Conservation (phyloP, 2,888 invertebrate species). For the Epinotia bilunana region DNA sequence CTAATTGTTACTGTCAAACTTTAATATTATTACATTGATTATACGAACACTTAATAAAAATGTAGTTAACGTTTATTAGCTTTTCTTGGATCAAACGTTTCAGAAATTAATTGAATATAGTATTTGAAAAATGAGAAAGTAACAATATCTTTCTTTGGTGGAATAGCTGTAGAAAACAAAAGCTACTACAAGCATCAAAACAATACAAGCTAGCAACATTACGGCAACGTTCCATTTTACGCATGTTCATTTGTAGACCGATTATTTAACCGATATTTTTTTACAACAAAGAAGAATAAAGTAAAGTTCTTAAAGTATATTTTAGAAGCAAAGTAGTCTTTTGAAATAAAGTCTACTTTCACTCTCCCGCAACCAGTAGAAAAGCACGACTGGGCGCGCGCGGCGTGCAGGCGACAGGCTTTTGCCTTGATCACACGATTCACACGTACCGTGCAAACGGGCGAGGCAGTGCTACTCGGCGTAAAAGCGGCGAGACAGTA, state of each 20-base stretch:
- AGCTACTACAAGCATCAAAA: not conserved
- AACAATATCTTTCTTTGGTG: not conserved
- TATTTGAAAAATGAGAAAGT: not conserved
- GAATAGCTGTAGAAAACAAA: not conserved
- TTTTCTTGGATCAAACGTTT: not conserved
- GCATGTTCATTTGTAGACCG: not conserved
- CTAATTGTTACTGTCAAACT: conserved; percentile 25
- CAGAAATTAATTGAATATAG: not conserved
- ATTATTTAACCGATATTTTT: too few species aligned
- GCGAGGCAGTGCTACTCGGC: too few species aligned
- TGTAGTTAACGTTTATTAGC: not conserved
- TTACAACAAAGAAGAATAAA: too few species aligned
- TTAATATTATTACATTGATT: not conserved
- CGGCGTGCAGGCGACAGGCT: too few species aligned
- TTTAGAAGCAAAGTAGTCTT: too few species aligned
- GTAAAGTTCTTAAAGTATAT: too few species aligned
- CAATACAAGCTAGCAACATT: not conserved
- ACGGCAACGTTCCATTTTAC: not conserved
- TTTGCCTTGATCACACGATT: too few species aligned
- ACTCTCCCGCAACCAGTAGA: too few species aligned
- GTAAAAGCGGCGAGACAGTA: too few species aligned
- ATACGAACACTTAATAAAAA: not conserved
- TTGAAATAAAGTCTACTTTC: too few species aligned
- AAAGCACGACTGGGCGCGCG: too few species aligned
- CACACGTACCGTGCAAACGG: too few species aligned